phyloP scores from a whole-genome alignment of 1,140 invertebrate genomes.

The Drosophila kepulauana region DNA sequence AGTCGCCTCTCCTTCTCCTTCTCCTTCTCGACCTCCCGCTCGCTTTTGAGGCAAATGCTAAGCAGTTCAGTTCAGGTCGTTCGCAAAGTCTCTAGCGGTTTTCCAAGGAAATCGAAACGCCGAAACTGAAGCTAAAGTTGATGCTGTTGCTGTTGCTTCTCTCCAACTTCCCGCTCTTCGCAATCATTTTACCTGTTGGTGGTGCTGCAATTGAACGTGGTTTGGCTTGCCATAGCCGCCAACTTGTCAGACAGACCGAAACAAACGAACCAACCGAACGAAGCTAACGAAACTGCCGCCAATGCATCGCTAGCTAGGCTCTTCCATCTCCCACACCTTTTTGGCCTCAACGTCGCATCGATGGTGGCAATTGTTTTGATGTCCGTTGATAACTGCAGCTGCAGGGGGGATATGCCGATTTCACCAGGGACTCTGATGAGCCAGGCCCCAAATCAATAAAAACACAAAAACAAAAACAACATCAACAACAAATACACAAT shows the following conservation, averaged over 20 bases:
- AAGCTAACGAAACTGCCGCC: slow-evolving; percentile 49
- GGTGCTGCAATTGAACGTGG: slow-evolving; percentile 73
- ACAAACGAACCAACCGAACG: slow-evolving; percentile 60
- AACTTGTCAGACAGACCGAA: slow-evolving; percentile 71
- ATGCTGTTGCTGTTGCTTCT: slow-evolving; percentile 30
- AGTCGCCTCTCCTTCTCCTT: neutral
- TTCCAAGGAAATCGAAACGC: slow-evolving; percentile 80
- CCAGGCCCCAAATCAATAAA: slow-evolving; percentile 43
- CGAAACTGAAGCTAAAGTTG: slow-evolving; percentile 50
- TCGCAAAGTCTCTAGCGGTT: slow-evolving; percentile 75
- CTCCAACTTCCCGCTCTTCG: neutral
- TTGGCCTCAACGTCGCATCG: neutral
- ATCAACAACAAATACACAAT: slow-evolving; percentile 40
- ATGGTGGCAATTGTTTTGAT: slow-evolving; percentile 81
- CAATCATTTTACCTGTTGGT: slow-evolving; percentile 61
- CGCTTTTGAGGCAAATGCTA: slow-evolving; percentile 39
- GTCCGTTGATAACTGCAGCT: slow-evolving; percentile 69
- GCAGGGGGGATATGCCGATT: slow-evolving; percentile 49
- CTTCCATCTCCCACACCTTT: slow-evolving; percentile 2
- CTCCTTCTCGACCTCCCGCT: neutral
- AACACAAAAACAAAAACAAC: slow-evolving; percentile 39
- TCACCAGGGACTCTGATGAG: slow-evolving; percentile 51
- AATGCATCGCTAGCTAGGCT: neutral
- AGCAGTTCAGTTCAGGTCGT: slow-evolving; percentile 40
- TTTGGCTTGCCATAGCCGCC: slow-evolving; percentile 45